A percentile compares a stretch with the other conserved stretches of the same genome.
These are phyloP conservation scores for Drosophila ezoana DNA, from an alignment of 2,888 invertebrate species.

Conservation along the genomic window DNA sequence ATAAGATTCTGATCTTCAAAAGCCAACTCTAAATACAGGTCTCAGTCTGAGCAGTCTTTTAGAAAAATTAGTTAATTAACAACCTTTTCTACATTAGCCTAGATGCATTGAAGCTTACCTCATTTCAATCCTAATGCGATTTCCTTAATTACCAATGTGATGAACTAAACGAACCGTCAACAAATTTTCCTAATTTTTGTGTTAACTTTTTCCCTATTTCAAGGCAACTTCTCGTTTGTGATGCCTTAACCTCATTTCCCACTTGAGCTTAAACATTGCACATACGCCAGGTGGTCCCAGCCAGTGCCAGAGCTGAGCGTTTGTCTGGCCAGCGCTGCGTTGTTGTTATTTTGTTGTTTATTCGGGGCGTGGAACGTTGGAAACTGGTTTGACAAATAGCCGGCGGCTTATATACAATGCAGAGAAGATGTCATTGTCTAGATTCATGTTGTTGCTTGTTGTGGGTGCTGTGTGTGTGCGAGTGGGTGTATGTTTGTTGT, in stretches of 20 bases:
- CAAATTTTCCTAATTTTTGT: constrained; percentile 4
- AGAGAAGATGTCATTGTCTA: constrained; percentile 76
- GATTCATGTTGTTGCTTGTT: constrained; percentile 62
- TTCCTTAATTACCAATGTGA: background rate
- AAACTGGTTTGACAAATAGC: constrained; percentile 77
- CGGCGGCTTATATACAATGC: constrained; percentile 72
- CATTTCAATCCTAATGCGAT: constrained; percentile 6
- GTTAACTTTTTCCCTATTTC: constrained; percentile 1
- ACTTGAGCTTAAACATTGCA: constrained; percentile 30
- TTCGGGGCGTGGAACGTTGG: constrained; percentile 38
- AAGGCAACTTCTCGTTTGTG: background rate
- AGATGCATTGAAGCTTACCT: background rate
- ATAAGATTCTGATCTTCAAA: too few relatives aligned
- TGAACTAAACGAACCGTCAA: background rate
- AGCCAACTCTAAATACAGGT: too few relatives aligned
- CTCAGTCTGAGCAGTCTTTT: too few relatives aligned
- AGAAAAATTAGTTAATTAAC: too few relatives aligned
- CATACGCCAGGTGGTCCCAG: constrained; percentile 50
- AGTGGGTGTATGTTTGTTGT: constrained; percentile 20
- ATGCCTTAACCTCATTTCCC: constrained; percentile 60
- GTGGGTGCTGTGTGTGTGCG: constrained; percentile 9
- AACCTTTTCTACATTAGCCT: too few relatives aligned
- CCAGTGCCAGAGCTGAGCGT: constrained; percentile 3
- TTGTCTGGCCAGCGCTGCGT: constrained; percentile 15
- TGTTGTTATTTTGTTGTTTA: constrained; percentile 34